Evolutionary conservation across 92 coral and sea anemone genomes (phyloP).

Genomic region (Isaurus tuberculatus): DNA sequence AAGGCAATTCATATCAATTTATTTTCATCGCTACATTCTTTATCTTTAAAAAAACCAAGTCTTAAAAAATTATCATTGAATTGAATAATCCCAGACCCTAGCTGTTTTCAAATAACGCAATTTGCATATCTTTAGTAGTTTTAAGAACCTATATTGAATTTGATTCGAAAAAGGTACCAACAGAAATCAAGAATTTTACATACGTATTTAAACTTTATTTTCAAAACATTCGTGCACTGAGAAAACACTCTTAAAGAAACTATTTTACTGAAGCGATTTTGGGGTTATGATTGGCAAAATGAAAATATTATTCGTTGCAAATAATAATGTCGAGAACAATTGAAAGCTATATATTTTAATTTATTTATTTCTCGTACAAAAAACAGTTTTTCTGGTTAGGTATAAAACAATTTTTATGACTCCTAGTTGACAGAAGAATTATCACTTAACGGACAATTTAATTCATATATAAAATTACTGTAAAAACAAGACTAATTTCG

Average conservation of each 20-base stretch:
- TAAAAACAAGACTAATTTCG: not conserved
- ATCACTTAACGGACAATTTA: not conserved
- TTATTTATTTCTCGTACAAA: not conserved
- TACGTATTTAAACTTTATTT: not conserved
- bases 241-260: not conserved
- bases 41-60: no score
- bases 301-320: not conserved
- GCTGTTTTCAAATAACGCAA: not conserved
- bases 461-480: not conserved
- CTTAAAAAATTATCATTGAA: no score
- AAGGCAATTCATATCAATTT: no score
- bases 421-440: not conserved
- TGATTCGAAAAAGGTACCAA: no score
- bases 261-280: not conserved
- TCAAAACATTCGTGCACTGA: not conserved
- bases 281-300: not conserved
- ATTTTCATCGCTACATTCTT: no score
- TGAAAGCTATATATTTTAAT: not conserved
- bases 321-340: not conserved
- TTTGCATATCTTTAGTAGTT: not conserved
- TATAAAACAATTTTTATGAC: not conserved
- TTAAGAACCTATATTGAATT: no score
- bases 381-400: not conserved
- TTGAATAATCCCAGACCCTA: no score
- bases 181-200: not conserved